Evolutionary conservation across 2,113 vertebrate genomes (phyloP).

Genomic region (Seriola rivoliana): DNA sequence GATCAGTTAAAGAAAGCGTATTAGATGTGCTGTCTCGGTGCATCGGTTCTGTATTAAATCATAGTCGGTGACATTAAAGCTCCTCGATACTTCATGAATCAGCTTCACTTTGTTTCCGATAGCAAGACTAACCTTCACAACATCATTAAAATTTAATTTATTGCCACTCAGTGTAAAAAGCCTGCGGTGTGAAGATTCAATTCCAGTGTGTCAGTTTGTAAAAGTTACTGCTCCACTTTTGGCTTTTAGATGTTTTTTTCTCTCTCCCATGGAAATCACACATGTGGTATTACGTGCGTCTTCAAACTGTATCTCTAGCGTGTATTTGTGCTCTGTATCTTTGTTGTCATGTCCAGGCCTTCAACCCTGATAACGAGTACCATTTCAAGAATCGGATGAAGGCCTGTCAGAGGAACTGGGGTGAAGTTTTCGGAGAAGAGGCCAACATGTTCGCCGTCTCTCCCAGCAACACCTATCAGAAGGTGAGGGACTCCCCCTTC

Average conservation of each 20-base stretch:
- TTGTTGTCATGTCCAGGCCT: conserved; percentile 86
- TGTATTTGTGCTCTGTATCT: not conserved
- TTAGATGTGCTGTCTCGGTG: no score
- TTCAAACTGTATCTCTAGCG: not conserved
- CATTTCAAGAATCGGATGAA: conserved; percentile 99
- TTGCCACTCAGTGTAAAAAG: not conserved
- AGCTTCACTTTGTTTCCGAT: no score
- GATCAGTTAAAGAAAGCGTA: not conserved
- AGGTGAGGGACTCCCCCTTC: conserved; percentile 79
- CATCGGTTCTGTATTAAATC: no score
- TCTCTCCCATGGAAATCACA: not conserved
- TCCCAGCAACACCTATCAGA: conserved; percentile 92
- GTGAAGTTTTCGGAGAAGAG: conserved; percentile 96
- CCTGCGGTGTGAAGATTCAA: not conserved
- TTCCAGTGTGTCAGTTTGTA: not conserved
- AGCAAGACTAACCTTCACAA: no score
- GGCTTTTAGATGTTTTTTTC: no score
- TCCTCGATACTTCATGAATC: no score
- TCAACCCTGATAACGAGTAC: conserved; percentile 99
- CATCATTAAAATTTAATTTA: no score
- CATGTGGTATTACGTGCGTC: not conserved
- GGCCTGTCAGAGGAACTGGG: conserved; percentile 96
- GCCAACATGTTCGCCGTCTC: conserved; percentile 94
- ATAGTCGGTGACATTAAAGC: no score
- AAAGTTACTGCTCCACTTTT: not conserved